These are phyloP conservation scores for Euglossa dilemma DNA, from an alignment of 1,140 invertebrate genomes.

Conservation along the genomic window DNA sequence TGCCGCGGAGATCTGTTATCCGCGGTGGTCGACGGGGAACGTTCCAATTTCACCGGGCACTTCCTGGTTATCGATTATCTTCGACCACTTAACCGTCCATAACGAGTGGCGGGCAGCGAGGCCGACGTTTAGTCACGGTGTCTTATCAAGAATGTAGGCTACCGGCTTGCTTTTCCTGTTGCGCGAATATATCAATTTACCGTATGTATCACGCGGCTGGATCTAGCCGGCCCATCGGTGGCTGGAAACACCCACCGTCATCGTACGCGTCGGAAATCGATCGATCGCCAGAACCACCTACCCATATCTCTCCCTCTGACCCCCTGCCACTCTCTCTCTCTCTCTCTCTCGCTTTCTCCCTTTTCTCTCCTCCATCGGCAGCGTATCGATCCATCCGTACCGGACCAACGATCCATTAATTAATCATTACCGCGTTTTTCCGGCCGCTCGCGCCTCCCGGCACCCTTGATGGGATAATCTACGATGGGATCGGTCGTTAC, in stretches of 20 bases:
- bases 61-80: slow-evolving; percentile 54
- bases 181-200: slow-evolving; percentile 54
- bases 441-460: background rate
- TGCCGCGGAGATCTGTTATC: slow-evolving; percentile 23
- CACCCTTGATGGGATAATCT: slow-evolving; percentile 35
- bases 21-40: background rate
- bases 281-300: slow-evolving; percentile 33
- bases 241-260: slow-evolving; percentile 35
- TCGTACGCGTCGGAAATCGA: slow-evolving; percentile 34
- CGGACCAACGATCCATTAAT: slow-evolving; percentile 19
- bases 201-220: slow-evolving; percentile 30
- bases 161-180: slow-evolving; percentile 50
- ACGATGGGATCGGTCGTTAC: slow-evolving; percentile 44
- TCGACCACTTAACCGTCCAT: slow-evolving; percentile 38
- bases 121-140: slow-evolving; percentile 47
- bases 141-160: slow-evolving; percentile 56
- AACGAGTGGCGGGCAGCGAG: slow-evolving; percentile 27
- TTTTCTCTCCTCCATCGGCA: background rate
- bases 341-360: background rate
- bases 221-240: slow-evolving; percentile 15
- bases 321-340: background rate
- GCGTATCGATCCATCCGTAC: background rate
- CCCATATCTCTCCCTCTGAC: too few species aligned
- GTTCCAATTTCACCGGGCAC: slow-evolving; percentile 34
- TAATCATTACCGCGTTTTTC: slow-evolving; percentile 26